Conservation (phyloP, 2,888 invertebrate species). For the Tetheella fluctuosa region DNA sequence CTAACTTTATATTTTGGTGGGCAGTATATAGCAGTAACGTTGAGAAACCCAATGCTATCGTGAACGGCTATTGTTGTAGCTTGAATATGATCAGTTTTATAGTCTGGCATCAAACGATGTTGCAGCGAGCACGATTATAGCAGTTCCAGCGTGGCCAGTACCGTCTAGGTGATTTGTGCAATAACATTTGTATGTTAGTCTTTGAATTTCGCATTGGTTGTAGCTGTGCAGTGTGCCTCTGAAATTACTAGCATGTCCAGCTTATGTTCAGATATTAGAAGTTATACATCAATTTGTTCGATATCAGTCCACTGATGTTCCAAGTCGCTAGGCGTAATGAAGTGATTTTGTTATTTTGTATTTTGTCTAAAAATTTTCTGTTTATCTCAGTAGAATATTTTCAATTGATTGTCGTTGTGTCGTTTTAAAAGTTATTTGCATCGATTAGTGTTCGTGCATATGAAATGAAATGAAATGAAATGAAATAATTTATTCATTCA, state of each 20-base stretch:
- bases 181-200: slow-evolving; percentile 23
- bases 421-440: neutral
- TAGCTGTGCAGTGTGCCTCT: no score
- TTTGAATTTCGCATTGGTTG: slow-evolving; percentile 18
- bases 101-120: slow-evolving; percentile 18
- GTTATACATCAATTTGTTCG: slow-evolving; percentile 25
- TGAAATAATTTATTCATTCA: no score
- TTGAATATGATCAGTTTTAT: slow-evolving; percentile 21
- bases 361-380: slow-evolving; percentile 27
- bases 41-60: slow-evolving; percentile 14
- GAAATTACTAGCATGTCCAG: slow-evolving; percentile 29
- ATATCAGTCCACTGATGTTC: slow-evolving; percentile 30
- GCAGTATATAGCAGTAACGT: no score
- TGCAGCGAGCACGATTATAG: slow-evolving; percentile 16
- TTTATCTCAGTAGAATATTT: slow-evolving; percentile 24
- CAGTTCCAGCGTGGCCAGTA: slow-evolving; percentile 24
- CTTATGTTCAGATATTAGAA: slow-evolving; percentile 17
- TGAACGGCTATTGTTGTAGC: slow-evolving; percentile 21
- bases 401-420: slow-evolving; percentile 12
- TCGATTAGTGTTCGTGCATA: no score
- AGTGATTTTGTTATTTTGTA: neutral
- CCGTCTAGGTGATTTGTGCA: slow-evolving; percentile 25
- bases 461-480: no score
- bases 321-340: slow-evolving; percentile 22
- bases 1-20: slow-evolving; percentile 28